These are phyloP conservation scores for Standfussiana lucernea DNA, from an alignment of 2,888 invertebrate species.

Conservation along the genomic window DNA sequence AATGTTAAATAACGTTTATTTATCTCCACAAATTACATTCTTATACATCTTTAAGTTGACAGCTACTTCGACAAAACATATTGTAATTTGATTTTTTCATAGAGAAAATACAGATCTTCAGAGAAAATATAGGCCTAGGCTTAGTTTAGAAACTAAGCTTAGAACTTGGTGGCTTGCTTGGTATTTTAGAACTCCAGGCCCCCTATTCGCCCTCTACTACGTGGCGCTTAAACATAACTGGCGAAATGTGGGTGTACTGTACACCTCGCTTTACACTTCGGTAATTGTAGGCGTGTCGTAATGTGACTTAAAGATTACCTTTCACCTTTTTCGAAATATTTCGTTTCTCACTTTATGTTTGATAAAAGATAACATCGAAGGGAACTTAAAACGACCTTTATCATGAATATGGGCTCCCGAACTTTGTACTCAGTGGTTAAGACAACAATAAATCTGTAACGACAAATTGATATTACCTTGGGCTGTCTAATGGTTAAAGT, in stretches of 20 bases:
- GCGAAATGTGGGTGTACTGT: neutral
- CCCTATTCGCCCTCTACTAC: neutral
- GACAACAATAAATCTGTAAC: constrained; percentile 34
- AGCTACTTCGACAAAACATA: too few species aligned
- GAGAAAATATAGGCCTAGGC: too few species aligned
- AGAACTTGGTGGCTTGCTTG: too few species aligned
- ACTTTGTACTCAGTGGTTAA: constrained; percentile 31
- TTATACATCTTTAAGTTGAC: too few species aligned
- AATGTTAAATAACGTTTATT: too few species aligned
- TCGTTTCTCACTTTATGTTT: constrained; percentile 6
- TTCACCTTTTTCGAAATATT: neutral
- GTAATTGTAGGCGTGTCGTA: neutral
- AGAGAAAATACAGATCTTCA: too few species aligned
- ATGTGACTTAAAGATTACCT: neutral
- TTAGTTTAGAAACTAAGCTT: too few species aligned
- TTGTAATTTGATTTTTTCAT: too few species aligned
- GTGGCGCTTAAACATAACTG: neutral
- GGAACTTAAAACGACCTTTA: constrained; percentile 24
- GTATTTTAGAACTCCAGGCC: too few species aligned
- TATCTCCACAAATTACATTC: too few species aligned
- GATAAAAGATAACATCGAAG: constrained; percentile 1
- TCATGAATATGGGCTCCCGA: constrained; percentile 18
- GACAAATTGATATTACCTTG: constrained; percentile 51
- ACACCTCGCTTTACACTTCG: neutral
- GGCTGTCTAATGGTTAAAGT: constrained; percentile 41